Evolutionary conservation across 2,888 invertebrate genomes (phyloP), one percentile per base, ranked within the genome.

Genomic region (Neocrepidodera transversa): DNA sequence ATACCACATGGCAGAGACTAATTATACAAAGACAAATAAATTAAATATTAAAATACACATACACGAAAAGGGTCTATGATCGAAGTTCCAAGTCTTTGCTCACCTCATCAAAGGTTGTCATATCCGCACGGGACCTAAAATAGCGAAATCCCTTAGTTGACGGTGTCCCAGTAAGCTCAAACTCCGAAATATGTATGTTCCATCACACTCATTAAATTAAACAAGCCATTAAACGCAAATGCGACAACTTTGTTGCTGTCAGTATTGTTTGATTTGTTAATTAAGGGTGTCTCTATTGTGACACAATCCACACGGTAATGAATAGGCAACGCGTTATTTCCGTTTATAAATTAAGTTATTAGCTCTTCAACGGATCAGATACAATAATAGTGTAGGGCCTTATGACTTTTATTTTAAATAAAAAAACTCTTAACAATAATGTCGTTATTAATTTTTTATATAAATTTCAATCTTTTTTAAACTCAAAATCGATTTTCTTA

Each of bases 211-310:
- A 56, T 60, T 60, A 60, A 60, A 56, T 60, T 60, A 60, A 60
- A 60, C 56, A 60, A 56, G 51, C 60, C 56, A 60, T 60, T 60
- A 56, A 60, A 60, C 56, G 52, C 60, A 56, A 60, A 60, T 56
- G 60, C 60, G 60, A 60, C 60, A 60, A 60, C 60, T 60, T 56
- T 60, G 56, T 60, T 56, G 51, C 47, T 52, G 60, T 54, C 56
- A 52, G 28, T 52, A 52, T 47, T 60, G 60, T 60, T 60, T 60
- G 60, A 60, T 60, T 56, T 60, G 60, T 56, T 60, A 60, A 60
- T 60, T 60, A 60, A 60, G 60, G 56, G 56, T 48, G 40, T 56
- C 47, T 56, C 45, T 40, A 35, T 35, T 53, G 45, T 36, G 54
- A 54, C 54, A 45, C 54, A 45, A 54, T 54, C 54, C 54, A 36